Base-by-base conservation (phyloP, 2,888 invertebrate genomes). In the Patella ulyssiponensis region DNA sequence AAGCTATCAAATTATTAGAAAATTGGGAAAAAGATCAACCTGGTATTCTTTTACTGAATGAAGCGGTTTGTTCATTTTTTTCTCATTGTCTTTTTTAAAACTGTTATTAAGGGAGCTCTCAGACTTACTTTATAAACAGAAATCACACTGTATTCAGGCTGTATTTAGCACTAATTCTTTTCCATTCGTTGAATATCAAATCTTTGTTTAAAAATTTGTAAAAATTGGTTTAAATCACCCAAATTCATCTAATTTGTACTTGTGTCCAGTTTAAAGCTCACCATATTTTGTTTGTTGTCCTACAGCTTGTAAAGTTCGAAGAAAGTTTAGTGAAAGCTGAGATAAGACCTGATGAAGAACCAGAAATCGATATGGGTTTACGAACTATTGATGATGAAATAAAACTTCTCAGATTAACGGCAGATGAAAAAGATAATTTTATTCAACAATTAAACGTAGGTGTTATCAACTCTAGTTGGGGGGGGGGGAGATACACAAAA, bases 1-100 rank as follows among this genome's bases (percentile, higher is more conserved):
- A 93, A 74, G 93, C 87, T 12, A 69, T 90, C 70, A 75, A 81
- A 23, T 75, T 89, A 20, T 71, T 91, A 80, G 79, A 86, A 51
- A 71, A 81, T 3, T 83, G 86, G n/a, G 33, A 74, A 12, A 76
- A 79, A 12, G 44, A 73, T 0, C 71, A 53, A 3, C 69, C 74
- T n/a, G 74, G 77, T 0, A 17, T 56, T 52, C 73, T 79, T 20
- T 69, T 88, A n/a, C 70, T 75, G 52, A 79, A 84, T 72, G 82
- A 84, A 71, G 82, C 84, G n/a, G 82, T 88, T 76, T 80, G 85
- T 77, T 74, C 73, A 20, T 71, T 20, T 73, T 27, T 20, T 14
- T 64, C 9, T 64, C n/a, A 56, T 56, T 17, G n/a, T 56, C 5
- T n/a, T 56, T 56, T 56, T 17, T 17, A 17, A 56, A n/a, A 56